phyloP scores from a whole-genome alignment of 2,888 invertebrate species.

The Sisyra nigra region DNA sequence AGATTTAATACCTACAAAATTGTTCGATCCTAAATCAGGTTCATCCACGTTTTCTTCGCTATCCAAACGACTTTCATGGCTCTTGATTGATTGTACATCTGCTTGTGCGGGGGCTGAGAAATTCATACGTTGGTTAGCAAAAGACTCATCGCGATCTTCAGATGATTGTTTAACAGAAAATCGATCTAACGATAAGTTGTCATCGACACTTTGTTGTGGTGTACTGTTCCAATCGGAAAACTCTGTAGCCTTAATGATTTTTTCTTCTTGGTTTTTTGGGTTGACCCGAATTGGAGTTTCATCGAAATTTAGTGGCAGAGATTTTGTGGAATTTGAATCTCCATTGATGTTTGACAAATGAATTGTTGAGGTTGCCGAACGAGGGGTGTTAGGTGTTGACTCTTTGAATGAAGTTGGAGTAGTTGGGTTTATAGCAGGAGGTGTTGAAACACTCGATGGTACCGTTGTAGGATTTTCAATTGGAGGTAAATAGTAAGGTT shows the following conservation, averaged over 20 bases:
- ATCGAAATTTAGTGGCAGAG: too few species aligned
- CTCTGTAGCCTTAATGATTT: too few species aligned
- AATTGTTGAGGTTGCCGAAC: not conserved
- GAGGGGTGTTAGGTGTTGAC: not conserved
- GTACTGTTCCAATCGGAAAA: too few species aligned
- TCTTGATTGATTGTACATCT: not conserved
- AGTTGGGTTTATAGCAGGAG: not conserved
- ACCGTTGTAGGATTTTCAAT: not conserved
- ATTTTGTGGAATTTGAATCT: too few species aligned
- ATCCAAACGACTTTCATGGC: too few species aligned
- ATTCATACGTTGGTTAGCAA: not conserved
- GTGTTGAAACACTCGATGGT: not conserved
- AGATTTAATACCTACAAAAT: not conserved
- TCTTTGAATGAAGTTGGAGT: not conserved
- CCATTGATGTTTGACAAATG: not conserved
- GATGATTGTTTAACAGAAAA: too few species aligned
- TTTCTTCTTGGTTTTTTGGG: too few species aligned
- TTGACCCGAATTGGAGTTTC: too few species aligned
- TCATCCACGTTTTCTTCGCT: not conserved
- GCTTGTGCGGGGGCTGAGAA: not conserved
- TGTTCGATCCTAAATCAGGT: not conserved
- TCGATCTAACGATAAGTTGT: too few species aligned
- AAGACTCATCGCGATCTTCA: too few species aligned
- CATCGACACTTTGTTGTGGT: too few species aligned
- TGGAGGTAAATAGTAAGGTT: conserved; percentile 1